Base-by-base conservation (phyloP, 1,140 invertebrate genomes). In the Heliconius hewitsoni region DNA sequence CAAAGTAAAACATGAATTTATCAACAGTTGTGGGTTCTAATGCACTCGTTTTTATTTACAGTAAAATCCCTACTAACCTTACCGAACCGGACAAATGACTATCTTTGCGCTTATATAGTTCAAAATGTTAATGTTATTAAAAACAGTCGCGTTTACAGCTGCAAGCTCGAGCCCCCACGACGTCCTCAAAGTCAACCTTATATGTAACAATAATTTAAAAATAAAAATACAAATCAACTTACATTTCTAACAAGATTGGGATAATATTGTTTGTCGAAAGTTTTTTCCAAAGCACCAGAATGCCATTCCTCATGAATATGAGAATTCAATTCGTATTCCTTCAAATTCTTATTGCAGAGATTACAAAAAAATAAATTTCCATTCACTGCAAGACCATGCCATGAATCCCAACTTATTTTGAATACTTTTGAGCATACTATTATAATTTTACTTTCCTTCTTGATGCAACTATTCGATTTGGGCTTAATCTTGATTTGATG, bases 361-460 rank as follows among this genome's bases (percentile, higher is more conserved):
- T 8, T n/a, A 19, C 74, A 76, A 4, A n/a, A 39, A 52, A 71
- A 42, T 19, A 18, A 8, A 42, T 70, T 77, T 16, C 76, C 79
- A 1, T 50, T 57, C 11, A 77, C 77, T 9, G 0, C 13, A 1
- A 87, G n/a, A 18, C 83, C 72, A 1, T 87, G 76, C 82, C 83
- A 87, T 13, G 74, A 30, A n/a, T 86, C 83, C 76, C 82, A 84
- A 2, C 39, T 30, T 0, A 87, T n/a, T 55, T 85, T 82, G 0
- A 84, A 72, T 1, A 77, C 73, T 5, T 76, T 76, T 13, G 27
- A 75, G 71, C 77, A 42, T 4, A 74, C 55, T 4, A 78, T 79
- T 1, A 87, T 60, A 18, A 86, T 83, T 55, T 86, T 87, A 74
- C 81, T 83, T 57, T 34, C 80, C 57, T 75, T 82, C 27, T 71